Conservation (phyloP, 1,140 invertebrate species). For the Papilio polytes region DNA sequence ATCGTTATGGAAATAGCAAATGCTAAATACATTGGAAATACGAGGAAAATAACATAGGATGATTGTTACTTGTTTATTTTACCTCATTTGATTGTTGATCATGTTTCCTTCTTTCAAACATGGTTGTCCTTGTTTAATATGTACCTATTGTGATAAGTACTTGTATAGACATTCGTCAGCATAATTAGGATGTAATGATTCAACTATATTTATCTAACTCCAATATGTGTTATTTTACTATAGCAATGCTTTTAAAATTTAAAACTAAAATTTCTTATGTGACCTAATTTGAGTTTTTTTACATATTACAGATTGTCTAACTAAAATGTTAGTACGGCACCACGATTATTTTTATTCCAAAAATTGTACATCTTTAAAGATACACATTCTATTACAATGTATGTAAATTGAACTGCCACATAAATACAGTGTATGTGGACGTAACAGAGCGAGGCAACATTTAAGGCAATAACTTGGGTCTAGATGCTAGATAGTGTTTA, state of each 20-base stretch:
- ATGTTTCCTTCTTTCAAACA: not conserved
- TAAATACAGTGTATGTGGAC: slow-evolving; percentile 7
- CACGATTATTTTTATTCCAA: not conserved
- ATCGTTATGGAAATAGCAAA: not conserved
- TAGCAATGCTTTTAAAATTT: not conserved
- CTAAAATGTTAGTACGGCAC: not conserved
- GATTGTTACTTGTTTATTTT: not conserved
- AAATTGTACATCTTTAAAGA: not conserved
- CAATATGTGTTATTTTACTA: not conserved
- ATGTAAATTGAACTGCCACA: slow-evolving; percentile 21
- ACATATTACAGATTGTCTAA: not conserved
- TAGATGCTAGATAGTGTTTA: slow-evolving; percentile 22
- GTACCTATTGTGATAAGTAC: not conserved
- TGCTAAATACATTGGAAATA: not conserved
- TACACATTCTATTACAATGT: slow-evolving; percentile 10
- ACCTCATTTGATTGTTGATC: not conserved
- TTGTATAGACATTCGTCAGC: not conserved
- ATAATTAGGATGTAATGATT: not conserved
- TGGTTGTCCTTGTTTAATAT: not conserved
- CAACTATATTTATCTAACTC: not conserved
- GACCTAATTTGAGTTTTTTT: too few relatives aligned
- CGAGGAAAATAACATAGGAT: slow-evolving; percentile 3
- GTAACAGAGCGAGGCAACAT: slow-evolving; percentile 1
- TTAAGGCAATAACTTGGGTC: slow-evolving; percentile 15
- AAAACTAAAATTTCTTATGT: not conserved